These are phyloP conservation scores for Cryptosula pallasiana DNA, from an alignment of 2,888 invertebrate species.

Conservation along the genomic window DNA sequence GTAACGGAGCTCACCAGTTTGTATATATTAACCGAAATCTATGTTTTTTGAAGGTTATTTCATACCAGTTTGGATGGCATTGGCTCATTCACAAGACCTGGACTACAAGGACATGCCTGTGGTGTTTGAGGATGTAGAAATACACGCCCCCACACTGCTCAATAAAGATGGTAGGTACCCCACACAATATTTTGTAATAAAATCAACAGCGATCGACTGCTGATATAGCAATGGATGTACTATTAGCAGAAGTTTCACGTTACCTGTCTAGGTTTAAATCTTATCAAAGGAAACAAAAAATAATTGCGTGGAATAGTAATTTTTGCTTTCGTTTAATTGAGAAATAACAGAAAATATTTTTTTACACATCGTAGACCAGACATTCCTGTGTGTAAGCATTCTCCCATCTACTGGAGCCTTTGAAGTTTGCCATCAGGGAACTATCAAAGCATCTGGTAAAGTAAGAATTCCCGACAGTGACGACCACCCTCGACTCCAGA, in stretches of 20 bases:
- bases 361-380: neutral
- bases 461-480: constrained; percentile 58
- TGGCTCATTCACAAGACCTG: constrained; percentile 50
- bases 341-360: too few species aligned
- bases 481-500: too few species aligned
- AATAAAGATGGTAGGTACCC: constrained; percentile 59
- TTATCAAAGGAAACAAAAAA: too few species aligned
- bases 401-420: constrained; percentile 58
- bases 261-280: too few species aligned
- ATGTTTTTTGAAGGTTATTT: constrained; percentile 55
- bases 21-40: too few species aligned
- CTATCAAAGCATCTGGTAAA: constrained; percentile 73
- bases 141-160: constrained; percentile 87
- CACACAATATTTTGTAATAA: too few species aligned
- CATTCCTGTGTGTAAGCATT: constrained; percentile 44
- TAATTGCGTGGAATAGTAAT: too few species aligned
- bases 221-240: too few species aligned
- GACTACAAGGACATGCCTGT: constrained; percentile 70
- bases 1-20: too few species aligned
- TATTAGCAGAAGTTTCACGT: too few species aligned
- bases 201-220: too few species aligned
- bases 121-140: constrained; percentile 80
- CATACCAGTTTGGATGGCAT: constrained; percentile 58
- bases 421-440: constrained; percentile 81
- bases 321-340: too few species aligned